Evolutionary conservation across 2,888 invertebrate genomes (phyloP).

Genomic region (Eremobia ochroleuca): DNA sequence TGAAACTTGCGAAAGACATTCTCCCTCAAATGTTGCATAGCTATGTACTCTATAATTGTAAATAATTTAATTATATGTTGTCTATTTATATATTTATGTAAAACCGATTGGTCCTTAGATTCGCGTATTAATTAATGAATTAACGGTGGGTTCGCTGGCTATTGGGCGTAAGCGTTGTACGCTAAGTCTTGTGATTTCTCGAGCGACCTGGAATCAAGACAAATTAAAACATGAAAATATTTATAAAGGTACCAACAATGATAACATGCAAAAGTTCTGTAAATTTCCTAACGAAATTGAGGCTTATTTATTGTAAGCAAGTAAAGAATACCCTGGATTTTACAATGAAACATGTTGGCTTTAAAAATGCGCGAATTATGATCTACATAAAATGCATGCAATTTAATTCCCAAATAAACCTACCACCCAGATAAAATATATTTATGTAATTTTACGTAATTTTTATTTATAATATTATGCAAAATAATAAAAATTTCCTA

Average conservation of each 20-base stretch:
- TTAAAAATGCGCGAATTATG: background rate
- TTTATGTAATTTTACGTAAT: background rate
- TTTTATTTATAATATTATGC: conserved; percentile 16
- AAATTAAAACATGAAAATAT: conserved; percentile 30
- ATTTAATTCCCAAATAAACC: conserved; percentile 5
- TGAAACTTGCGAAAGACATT: conserved; percentile 27
- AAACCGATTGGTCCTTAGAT: conserved; percentile 68
- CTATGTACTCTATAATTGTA: conserved; percentile 62
- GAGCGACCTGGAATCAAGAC: conserved; percentile 85
- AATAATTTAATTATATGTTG: conserved; percentile 67
- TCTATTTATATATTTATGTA: conserved; percentile 62
- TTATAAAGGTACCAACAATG: background rate
- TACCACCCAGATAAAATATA: conserved; percentile 1
- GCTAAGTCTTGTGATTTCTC: conserved; percentile 91
- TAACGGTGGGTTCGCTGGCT: conserved; percentile 80
- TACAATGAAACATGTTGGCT: background rate
- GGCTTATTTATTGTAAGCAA: conserved; percentile 13
- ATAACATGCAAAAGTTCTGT: background rate
- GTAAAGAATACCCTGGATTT: background rate
- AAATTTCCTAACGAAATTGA: background rate
- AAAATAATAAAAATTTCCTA: conserved; percentile 59
- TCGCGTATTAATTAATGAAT: conserved; percentile 64
- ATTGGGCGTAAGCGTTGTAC: conserved; percentile 91
- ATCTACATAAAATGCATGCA: conserved; percentile 28
- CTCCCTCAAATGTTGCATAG: conserved; percentile 60